Evolutionary conservation across 1,140 invertebrate genomes (phyloP), one percentile per base, ranked within the genome.

Genomic region (Papilio machaon): DNA sequence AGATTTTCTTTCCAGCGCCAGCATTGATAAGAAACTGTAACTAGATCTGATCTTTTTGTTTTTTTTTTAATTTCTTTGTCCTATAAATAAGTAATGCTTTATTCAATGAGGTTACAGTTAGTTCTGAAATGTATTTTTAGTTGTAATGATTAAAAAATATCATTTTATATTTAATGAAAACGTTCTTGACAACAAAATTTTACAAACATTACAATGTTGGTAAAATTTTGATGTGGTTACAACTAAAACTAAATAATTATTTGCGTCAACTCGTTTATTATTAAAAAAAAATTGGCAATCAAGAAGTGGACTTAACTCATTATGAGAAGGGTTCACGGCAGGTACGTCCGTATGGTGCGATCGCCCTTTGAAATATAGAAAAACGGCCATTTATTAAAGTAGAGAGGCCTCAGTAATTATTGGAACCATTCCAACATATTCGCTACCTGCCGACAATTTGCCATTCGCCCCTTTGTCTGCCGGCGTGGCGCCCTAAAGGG

Each of bases 401-500:
- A 89, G 90, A 89, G 88, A 90, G 88, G 91, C 91, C 91, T 91
- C 91, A 88, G 89, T 93, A 94, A 94, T 94, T 94, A 94, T 91
- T 88, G 90, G 88, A 88, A 87, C 89, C 89, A 88, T 87, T 92
- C 86, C 87, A 85, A 85, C 89, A 92, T 93, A 94, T 94, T 94
- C 92, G 93, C 93, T 94, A 94, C 93, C 93, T 94, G 93, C 93
- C 88, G 91, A 89, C 91, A 94, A 91, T 94, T 94, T 90, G 92
- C 92, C 90, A 94, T 93, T 94, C 87, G 91, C 90, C 88, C 84
- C 90, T 90, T 94, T 94, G 92, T 94, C 90, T 93, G 92, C 88
- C 92, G 92, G 93, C 89, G 92, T 94, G 93, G 93, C 93, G 92
- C 93, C 92, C 93, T 93, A 94, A 94, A 94, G 93, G 93, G 93